Evolutionary conservation across 2,888 invertebrate genomes (phyloP).

Genomic region (Nomada hirtipes): DNA sequence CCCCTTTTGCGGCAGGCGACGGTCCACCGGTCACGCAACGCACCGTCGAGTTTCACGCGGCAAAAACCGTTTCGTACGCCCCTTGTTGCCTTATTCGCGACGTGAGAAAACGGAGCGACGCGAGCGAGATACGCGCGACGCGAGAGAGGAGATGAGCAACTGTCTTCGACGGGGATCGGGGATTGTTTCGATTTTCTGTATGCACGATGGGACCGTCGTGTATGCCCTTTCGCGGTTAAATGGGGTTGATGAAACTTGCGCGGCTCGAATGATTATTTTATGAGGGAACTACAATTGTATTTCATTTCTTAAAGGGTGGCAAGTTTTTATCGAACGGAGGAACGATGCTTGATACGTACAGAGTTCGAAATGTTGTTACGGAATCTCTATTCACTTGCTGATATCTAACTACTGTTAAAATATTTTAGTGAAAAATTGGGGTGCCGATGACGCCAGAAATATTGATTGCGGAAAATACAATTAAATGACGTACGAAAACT

Average conservation of each 20-base stretch:
- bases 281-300: not conserved
- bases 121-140: not conserved
- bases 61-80: slow-evolving; percentile 43
- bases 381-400: not conserved
- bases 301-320: not conserved
- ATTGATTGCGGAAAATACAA: too few species aligned
- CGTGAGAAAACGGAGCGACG: slow-evolving; percentile 43
- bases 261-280: not conserved
- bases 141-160: not conserved
- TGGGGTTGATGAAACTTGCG: too few species aligned
- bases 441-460: too few species aligned
- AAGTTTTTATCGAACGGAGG: not conserved
- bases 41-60: slow-evolving; percentile 52
- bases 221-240: not conserved
- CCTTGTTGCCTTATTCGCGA: slow-evolving; percentile 58
- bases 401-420: not conserved
- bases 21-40: slow-evolving; percentile 67
- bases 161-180: not conserved
- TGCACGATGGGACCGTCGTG: not conserved
- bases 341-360: too few species aligned
- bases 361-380: not conserved
- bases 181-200: not conserved
- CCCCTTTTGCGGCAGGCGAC: slow-evolving; percentile 59
- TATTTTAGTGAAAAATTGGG: too few species aligned
- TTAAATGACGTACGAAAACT: too few species aligned